Conservation (phyloP, 2,113 vertebrate genomes). For the Scartelaos histophorus region DNA sequence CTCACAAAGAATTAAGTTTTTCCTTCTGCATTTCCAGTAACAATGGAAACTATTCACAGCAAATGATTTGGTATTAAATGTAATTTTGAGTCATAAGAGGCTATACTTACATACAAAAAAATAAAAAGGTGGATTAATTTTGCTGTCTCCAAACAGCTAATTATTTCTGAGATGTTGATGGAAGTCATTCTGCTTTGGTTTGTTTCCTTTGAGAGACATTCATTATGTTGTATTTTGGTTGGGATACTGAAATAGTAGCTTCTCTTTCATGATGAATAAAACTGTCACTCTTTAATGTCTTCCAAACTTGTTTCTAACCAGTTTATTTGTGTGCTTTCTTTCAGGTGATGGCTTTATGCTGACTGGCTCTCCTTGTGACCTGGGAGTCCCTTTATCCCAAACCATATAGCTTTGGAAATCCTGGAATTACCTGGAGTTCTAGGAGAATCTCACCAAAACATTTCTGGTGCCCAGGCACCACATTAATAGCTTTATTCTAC, state of each 20-base stretch:
- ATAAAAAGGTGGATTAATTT: slow-evolving; percentile 69
- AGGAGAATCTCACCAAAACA: slow-evolving; percentile 75
- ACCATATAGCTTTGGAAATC: slow-evolving; percentile 73
- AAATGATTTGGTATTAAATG: slow-evolving; percentile 76
- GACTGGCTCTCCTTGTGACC: slow-evolving; percentile 57
- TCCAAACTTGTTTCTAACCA: slow-evolving; percentile 44
- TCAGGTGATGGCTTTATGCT: slow-evolving; percentile 67
- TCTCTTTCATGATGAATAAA: slow-evolving; percentile 22
- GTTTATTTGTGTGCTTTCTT: slow-evolving; percentile 46
- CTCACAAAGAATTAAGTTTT: slow-evolving; percentile 81
- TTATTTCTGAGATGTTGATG: slow-evolving; percentile 74
- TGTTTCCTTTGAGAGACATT: slow-evolving; percentile 62
- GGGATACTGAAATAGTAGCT: slow-evolving; percentile 43
- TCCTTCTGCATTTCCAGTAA: slow-evolving; percentile 69
- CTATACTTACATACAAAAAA: slow-evolving; percentile 74
- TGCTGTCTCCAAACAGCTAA: slow-evolving; percentile 72
- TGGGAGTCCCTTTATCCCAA: slow-evolving; percentile 72
- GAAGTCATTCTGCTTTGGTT: slow-evolving; percentile 71
- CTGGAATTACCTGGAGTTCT: slow-evolving; percentile 80
- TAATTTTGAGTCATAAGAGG: slow-evolving; percentile 74
- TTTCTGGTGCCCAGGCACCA: slow-evolving; percentile 71
- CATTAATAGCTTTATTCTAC: slow-evolving; percentile 74
- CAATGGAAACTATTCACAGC: slow-evolving; percentile 75
- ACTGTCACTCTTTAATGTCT: slow-evolving; percentile 40
- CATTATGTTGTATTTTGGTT: slow-evolving; percentile 55